phyloP scores from a whole-genome alignment of 2,888 invertebrate genomes.

The Acronicta aceris region DNA sequence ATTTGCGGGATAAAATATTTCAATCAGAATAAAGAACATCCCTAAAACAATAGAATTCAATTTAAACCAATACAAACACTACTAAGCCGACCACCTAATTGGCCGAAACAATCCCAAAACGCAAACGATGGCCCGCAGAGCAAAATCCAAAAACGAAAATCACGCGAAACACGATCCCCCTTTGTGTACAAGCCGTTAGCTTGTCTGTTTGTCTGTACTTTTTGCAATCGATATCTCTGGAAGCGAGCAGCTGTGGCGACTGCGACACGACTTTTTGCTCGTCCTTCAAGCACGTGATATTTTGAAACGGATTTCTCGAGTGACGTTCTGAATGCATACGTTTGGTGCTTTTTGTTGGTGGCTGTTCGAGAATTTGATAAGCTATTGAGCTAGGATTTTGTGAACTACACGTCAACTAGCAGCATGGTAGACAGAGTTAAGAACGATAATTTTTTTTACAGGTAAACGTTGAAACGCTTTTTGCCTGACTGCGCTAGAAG shows the following conservation, averaged over 20 bases:
- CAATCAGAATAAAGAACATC: slow-evolving; percentile 11
- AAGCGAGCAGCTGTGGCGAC: slow-evolving; percentile 80
- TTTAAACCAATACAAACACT: slow-evolving; percentile 39
- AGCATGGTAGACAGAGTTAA: not conserved
- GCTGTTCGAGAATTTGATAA: slow-evolving; percentile 24
- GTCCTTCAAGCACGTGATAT: slow-evolving; percentile 60
- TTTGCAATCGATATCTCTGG: slow-evolving; percentile 85
- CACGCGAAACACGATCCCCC: slow-evolving; percentile 48
- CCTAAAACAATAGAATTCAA: slow-evolving; percentile 28
- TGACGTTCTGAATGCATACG: slow-evolving; percentile 35
- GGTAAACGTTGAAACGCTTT: no score
- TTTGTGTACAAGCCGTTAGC: slow-evolving; percentile 72
- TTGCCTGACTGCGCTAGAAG: no score
- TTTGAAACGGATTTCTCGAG: slow-evolving; percentile 61
- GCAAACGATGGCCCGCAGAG: slow-evolving; percentile 36
- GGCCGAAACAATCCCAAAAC: slow-evolving; percentile 41
- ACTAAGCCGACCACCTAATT: slow-evolving; percentile 41
- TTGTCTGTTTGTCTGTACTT: slow-evolving; percentile 74
- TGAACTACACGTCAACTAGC: not conserved
- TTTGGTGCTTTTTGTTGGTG: slow-evolving; percentile 23
- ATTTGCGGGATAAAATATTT: not conserved
- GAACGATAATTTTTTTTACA: no score
- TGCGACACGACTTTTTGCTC: slow-evolving; percentile 62
- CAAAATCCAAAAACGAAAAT: slow-evolving; percentile 44
- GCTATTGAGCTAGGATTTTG: slow-evolving; percentile 17